Evolutionary conservation across 2,888 invertebrate genomes (phyloP), one percentile per base, ranked within the genome.

Genomic region (Andrena praecox): DNA sequence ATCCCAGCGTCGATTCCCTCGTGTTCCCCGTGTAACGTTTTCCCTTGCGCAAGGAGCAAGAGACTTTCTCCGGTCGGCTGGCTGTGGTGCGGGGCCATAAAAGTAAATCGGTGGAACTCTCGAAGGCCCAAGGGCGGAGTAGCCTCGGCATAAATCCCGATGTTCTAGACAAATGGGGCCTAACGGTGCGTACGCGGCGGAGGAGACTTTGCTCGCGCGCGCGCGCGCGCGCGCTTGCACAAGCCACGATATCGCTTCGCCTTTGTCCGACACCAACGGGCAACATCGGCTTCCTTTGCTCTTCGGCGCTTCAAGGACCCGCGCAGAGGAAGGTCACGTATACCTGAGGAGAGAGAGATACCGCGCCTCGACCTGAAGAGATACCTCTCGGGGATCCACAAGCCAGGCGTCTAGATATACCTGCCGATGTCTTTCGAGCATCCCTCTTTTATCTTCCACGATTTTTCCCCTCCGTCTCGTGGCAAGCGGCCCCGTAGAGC

Each of bases 101-200:
- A 83, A 80, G 79, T 79, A 79, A 82, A 87, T 84, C 84, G 80
- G 79, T 75, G 75, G 64, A 80, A 77, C 76, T 64, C 72, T 48
- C 73, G 73, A 69, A 52, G 75, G 68, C 66, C 76, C 73, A 81
- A 85, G 80, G 85, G 84, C 79, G 85, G 82, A 82, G 86, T 75
- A 82, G 67, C 79, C 82, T 74, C 82, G 60, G 77, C 84, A 87
- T 87, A 87, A 87, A 87, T 87, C 86, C 83, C 70, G 77, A 74
- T 80, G 84, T 90, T 87, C 85, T 89, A 88, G 90, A 91, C 88
- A 90, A 90, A 91, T 91, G 90, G 91, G 82, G 81, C 83, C 87
- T 89, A 92, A 91, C 92, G 89, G 91, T 87, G 89, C 87, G 85
- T 82, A 85, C 76, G 78, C 81, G 77, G 79, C 80, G 66, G 50